These are phyloP conservation scores for Cyclina sinensis DNA, from an alignment of 1,140 invertebrate species.

Conservation along the genomic window DNA sequence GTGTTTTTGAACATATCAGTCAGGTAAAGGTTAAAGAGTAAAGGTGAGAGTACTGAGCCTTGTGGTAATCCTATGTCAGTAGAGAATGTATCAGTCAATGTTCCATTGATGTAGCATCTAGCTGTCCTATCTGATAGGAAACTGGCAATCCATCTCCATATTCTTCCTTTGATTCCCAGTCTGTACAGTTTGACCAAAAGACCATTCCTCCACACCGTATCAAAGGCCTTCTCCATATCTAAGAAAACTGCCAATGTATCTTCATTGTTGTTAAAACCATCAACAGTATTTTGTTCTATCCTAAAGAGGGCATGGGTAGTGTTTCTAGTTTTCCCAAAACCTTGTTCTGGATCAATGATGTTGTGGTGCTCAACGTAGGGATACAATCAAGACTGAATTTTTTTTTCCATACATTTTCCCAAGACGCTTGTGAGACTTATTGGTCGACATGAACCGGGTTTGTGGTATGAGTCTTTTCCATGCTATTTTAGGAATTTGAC, in stretches of 20 bases:
- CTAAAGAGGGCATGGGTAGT: constrained; percentile 1
- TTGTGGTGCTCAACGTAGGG: not conserved
- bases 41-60: constrained; percentile 6
- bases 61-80: constrained; percentile 28
- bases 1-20: constrained; percentile 9
- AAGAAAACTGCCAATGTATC: constrained; percentile 19
- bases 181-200: not conserved
- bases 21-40: constrained; percentile 46
- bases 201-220: constrained; percentile 28
- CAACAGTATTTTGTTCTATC: not conserved
- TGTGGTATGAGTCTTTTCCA: too few species aligned
- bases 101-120: not conserved
- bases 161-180: constrained; percentile 22
- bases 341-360: constrained; percentile 34
- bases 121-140: constrained; percentile 43
- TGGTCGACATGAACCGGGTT: too few species aligned
- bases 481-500: too few species aligned
- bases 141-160: constrained; percentile 29
- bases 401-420: too few species aligned
- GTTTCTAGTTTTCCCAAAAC: too few species aligned
- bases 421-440: too few species aligned
- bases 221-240: constrained; percentile 50
- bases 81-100: not conserved
- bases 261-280: constrained; percentile 32
- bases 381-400: too few species aligned